Evolutionary conservation across 2,797 vertebrate genomes (phyloP).

Genomic region (Scomberomorus guttatus): DNA sequence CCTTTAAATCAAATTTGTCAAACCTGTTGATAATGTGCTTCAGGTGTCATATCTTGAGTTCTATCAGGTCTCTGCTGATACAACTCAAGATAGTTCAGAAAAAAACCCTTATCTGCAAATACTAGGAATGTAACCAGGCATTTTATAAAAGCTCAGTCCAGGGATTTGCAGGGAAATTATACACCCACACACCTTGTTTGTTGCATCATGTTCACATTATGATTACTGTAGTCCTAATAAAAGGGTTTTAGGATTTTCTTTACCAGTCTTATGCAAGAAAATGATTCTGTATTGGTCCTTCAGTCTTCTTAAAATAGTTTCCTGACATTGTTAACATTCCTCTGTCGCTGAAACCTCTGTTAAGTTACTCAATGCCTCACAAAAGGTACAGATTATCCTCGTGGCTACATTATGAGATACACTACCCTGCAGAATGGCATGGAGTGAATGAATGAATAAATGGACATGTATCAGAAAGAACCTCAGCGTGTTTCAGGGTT

Average conservation of each 20-base stretch:
- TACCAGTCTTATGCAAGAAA: background rate
- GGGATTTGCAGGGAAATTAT: too few relatives aligned
- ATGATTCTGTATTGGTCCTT: background rate
- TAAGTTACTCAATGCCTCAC: background rate
- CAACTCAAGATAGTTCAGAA: too few relatives aligned
- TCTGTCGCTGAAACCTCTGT: background rate
- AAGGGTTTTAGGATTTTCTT: background rate
- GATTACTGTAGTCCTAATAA: background rate
- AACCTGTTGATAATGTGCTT: too few relatives aligned
- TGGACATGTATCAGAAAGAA: background rate
- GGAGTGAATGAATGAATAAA: background rate
- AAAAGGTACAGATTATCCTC: background rate
- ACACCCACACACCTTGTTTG: background rate
- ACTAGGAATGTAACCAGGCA: background rate
- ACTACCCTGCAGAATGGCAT: background rate
- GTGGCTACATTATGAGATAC: background rate
- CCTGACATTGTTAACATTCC: slow-evolving; percentile 20
- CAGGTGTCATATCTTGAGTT: too few relatives aligned
- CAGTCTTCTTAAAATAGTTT: slow-evolving; percentile 2
- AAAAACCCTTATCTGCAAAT: background rate
- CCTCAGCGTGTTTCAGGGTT: background rate
- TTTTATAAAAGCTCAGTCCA: background rate
- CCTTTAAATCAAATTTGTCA: too few relatives aligned
- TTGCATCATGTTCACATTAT: background rate
- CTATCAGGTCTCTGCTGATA: too few relatives aligned